Base-by-base conservation (phyloP, 2,888 invertebrate species). In the Drosophila mulleri region DNA sequence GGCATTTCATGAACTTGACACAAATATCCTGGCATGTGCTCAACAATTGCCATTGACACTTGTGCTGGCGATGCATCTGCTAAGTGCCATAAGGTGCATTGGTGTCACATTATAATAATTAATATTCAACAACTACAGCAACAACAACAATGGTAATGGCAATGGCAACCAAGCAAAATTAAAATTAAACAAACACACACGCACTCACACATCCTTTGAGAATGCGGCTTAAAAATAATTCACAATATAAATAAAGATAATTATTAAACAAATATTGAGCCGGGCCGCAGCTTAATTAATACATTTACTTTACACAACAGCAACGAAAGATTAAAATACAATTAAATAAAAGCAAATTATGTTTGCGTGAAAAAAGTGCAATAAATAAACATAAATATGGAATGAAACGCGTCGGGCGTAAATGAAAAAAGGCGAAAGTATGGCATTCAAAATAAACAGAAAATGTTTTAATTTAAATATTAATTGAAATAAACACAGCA, bases 1-100 rank as follows among this genome's bases (percentile, higher is more conserved):
- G 52, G 64, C 56, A 50, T 75, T 64, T 35, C 44, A 69, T 82
- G 84, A 86, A 83, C 84, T 83, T 88, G 87, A 78, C 78, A 88
- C 70, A 65, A 54, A 72, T 61, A 63, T 59, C 37, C 37, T 48
- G 29, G 42, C 32, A 7, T 26, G 12, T n/a, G n/a, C 58, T n/a
- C 12, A 11, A 1, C 47, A 65, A 50, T 58, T 64, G 63, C 20
- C 53, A 54, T 42, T 47, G 52, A 50, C 47, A 14, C 26, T 62
- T 42, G 42, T 48, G 47, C 35, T 48, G 53, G 9, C 50, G 35
- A n/a, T 47, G 26, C 29, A 16, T n/a, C 52, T 42, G 50, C 42
- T n/a, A 37, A 62, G 18, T 41, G 39, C 12, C 16, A 39, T 20
- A 45, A 60, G 26, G 61, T 47, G 29, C 35, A 48, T 78, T 64